Conservation (phyloP, 2,113 vertebrate genomes). For the Brachypteracias leptosomus region DNA sequence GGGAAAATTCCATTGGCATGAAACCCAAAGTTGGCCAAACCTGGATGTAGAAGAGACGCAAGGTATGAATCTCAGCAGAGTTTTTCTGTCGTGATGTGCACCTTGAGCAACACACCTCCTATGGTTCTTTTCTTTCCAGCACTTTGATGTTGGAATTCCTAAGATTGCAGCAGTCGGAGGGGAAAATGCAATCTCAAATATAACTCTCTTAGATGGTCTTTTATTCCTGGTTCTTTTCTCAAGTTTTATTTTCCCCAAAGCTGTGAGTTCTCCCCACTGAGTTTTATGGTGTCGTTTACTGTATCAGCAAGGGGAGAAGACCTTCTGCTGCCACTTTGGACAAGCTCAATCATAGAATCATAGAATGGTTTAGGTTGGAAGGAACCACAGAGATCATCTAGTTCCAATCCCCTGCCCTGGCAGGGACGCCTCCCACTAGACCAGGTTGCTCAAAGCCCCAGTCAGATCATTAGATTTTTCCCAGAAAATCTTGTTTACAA, state of each 20-base stretch:
- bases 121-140: not conserved
- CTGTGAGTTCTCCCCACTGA: not conserved
- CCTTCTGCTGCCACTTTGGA: not conserved
- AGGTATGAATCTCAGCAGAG: not conserved
- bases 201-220: not conserved
- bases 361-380: too few species aligned
- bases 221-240: not conserved
- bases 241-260: not conserved
- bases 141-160: not conserved
- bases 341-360: not conserved
- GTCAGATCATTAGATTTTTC: not conserved
- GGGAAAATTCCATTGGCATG: not conserved
- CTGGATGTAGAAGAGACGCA: not conserved
- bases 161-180: too few species aligned
- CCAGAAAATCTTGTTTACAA: not conserved
- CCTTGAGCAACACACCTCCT: not conserved
- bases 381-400: too few species aligned
- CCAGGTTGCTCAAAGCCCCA: too few species aligned
- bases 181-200: not conserved
- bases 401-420: too few species aligned
- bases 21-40: not conserved
- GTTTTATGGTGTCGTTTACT: not conserved
- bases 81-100: not conserved
- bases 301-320: not conserved
- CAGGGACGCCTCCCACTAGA: too few species aligned